phyloP scores from a whole-genome alignment of 2,113 vertebrate genomes.

The Cyprinus carpio region DNA sequence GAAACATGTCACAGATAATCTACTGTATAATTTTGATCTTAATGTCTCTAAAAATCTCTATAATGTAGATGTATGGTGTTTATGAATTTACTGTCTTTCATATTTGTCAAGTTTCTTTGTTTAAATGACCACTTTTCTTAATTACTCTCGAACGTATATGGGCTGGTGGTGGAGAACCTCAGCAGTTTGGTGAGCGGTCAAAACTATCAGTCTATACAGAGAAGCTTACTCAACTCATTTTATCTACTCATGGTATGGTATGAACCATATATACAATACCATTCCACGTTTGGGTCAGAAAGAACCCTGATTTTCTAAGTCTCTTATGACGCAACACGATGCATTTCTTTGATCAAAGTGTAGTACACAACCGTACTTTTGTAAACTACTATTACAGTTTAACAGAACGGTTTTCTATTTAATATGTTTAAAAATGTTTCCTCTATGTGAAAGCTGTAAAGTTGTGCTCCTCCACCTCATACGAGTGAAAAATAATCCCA shows the following conservation, averaged over 20 bases:
- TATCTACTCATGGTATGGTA: neutral
- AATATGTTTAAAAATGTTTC: too few species aligned
- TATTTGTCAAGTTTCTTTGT: conserved; percentile 43
- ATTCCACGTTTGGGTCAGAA: neutral
- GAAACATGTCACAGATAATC: conserved; percentile 44
- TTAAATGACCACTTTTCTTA: conserved; percentile 60
- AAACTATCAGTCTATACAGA: conserved; percentile 54
- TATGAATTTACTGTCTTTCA: conserved; percentile 53
- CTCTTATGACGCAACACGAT: neutral
- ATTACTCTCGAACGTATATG: conserved; percentile 59
- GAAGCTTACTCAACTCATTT: conserved; percentile 7
- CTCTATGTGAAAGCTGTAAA: too few species aligned
- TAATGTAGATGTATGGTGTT: conserved; percentile 45
- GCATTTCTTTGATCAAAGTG: neutral
- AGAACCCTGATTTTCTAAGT: neutral
- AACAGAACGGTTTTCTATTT: neutral
- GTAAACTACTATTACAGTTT: neutral
- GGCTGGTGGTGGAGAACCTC: conserved; percentile 56
- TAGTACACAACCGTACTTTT: neutral
- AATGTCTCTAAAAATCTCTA: conserved; percentile 38
- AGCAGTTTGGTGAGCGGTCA: conserved; percentile 58
- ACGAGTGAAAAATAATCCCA: too few species aligned
- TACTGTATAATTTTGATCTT: conserved; percentile 50
- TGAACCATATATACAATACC: neutral
- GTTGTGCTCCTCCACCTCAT: neutral